These are phyloP conservation scores for Epirrita christyi DNA, from an alignment of 2,888 invertebrate species.

Conservation along the genomic window DNA sequence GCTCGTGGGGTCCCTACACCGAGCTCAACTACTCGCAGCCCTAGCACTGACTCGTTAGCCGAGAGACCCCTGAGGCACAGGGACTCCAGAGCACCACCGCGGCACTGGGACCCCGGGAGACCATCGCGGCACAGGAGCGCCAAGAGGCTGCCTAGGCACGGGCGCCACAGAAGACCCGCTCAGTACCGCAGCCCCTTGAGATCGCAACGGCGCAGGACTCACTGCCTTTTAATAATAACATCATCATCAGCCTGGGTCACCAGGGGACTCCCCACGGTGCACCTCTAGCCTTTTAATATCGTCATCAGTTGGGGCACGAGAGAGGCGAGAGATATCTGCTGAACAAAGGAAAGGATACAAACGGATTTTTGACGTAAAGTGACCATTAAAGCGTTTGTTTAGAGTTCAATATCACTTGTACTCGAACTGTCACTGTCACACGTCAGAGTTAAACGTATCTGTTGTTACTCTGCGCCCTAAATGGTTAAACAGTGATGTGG, in stretches of 20 bases:
- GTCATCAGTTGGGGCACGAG: too few relatives aligned
- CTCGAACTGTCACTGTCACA: too few relatives aligned
- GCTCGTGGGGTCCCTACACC: slow-evolving; percentile 66
- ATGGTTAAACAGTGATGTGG: too few relatives aligned
- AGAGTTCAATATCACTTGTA: background rate
- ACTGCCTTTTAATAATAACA: too few relatives aligned
- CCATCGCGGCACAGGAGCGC: background rate
- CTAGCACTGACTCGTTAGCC: slow-evolving; percentile 13
- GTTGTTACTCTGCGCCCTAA: too few relatives aligned
- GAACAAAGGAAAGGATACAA: background rate
- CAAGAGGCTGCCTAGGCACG: background rate
- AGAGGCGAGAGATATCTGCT: too few relatives aligned
- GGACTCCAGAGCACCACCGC: background rate
- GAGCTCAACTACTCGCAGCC: slow-evolving; percentile 26
- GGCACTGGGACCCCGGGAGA: background rate
- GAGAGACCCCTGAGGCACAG: too few relatives aligned
- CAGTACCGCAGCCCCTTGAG: background rate
- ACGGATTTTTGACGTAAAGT: background rate
- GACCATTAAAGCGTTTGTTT: background rate
- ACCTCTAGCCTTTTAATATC: too few relatives aligned
- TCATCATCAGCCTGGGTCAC: too few relatives aligned
- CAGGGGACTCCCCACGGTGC: too few relatives aligned
- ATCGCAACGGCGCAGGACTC: too few relatives aligned
- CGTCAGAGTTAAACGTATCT: too few relatives aligned
- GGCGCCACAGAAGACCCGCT: background rate